Base-by-base conservation (phyloP, 2,888 invertebrate genomes). In the Melanchra persicariae region DNA sequence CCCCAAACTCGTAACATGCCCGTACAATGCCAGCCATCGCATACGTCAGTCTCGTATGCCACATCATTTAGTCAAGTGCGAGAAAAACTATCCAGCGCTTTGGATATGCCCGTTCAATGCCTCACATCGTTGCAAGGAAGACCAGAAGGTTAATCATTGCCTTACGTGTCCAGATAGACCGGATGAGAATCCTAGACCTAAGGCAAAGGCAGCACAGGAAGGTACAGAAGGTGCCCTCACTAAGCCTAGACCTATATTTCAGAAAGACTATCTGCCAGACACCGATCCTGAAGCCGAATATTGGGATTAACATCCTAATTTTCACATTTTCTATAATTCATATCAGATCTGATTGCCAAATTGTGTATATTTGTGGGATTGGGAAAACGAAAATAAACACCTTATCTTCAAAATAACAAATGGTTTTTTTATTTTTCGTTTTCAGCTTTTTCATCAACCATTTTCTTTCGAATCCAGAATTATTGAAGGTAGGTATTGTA, bases 21-120 rank as follows among this genome's bases (percentile, higher is more conserved):
- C 97, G 0, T 97, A 97, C 86, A 91, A 97, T 67, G 61, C 86
- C 0, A 49, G 88, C 0, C 97, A 97, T 82, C 89, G 91, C 0
- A 95, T 97, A 26, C 88, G 94, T 0, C 92, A 92, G 0, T 94
- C 93, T 6, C 94, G 96, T 0, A 87, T 97, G 8, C 96, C 96
- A 69, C 90, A 88, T 0, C 97, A 97, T 84, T 82, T 97, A 0
- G 85, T 96, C 0, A 97, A 97, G 85, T 97, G 97, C 77, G 90
- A 96, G 24, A 87, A 91, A 19, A 91, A 90, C 1, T 90, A 96
- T 76, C 95, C 96, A 0, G 84, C 91, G 2, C 83, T 92, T 0
- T 85, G 88, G 4, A 93, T 94, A 5, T 97, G 97, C 65, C 96
- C 96, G 0, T 97, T 96, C 77, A 97, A 97, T 66, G 94, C 95